Conservation (phyloP, 2,888 invertebrate genomes). For the Escarpia spicata region DNA sequence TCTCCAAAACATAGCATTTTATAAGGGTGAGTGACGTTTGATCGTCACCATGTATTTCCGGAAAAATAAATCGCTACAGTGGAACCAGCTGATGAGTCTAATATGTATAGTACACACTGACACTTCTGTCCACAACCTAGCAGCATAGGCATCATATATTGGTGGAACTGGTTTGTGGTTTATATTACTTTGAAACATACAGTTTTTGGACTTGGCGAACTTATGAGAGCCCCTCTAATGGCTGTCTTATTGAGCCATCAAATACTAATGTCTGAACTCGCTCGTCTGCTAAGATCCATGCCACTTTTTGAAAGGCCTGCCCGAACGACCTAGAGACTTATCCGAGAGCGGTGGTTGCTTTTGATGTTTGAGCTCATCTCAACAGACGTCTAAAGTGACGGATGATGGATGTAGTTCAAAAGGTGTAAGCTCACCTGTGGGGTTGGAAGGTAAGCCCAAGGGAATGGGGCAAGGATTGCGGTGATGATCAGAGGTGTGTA, state of each 20-base stretch:
- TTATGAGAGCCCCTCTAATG: too few relatives aligned
- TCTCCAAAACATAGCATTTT: too few relatives aligned
- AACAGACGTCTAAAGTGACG: not conserved
- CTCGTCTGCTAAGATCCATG: not conserved
- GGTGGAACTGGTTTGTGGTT: too few relatives aligned
- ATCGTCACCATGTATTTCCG: too few relatives aligned
- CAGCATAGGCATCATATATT: too few relatives aligned
- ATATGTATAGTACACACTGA: too few relatives aligned
- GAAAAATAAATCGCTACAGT: too few relatives aligned
- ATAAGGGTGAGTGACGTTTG: too few relatives aligned
- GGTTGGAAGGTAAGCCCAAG: not conserved
- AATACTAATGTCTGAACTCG: not conserved
- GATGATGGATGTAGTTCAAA: not conserved
- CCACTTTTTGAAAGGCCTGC: not conserved
- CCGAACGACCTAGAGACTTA: not conserved
- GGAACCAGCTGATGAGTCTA: too few relatives aligned
- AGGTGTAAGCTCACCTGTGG: not conserved
- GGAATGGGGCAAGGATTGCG: not conserved
- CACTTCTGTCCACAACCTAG: too few relatives aligned
- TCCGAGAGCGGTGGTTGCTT: not conserved
- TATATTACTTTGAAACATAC: too few relatives aligned
- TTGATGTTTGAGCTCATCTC: not conserved
- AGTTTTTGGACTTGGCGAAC: too few relatives aligned
- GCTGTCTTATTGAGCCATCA: not conserved
- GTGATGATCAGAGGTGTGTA: not conserved